Base-by-base conservation (phyloP, 2,797 vertebrate species). In the Propithecus deckenii region DNA sequence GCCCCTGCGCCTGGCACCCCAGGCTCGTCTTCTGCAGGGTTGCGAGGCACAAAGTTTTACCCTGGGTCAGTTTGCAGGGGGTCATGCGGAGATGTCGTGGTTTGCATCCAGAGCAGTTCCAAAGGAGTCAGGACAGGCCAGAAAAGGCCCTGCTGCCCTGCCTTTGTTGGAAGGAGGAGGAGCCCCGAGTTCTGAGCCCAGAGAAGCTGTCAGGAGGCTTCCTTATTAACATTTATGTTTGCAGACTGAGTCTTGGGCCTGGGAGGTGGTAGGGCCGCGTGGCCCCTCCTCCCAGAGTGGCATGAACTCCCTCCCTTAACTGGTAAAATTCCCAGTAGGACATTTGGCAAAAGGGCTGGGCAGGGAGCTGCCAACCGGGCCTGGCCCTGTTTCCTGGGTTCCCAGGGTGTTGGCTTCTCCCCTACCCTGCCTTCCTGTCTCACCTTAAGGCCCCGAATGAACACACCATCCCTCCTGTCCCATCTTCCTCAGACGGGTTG, bases 281-380 rank as follows among this genome's bases (percentile, higher is more conserved):
- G 92, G 81, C 61, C 61, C 50, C 59, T 87, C 67, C 79, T 74
- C 71, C 86, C 67, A 72, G 72, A 74, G 59, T 95, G 71, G 79
- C 80, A 25, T 95, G 95, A 52, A n/a, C 80, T 90, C 43, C 0
- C 87, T 84, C 61, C 0, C 79, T 81, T 91, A 59, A 13, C 59
- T 95, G 96, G 94, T 97, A 95, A 79, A 89, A 98, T 97, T 98
- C 97, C 96, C 96, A 96, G 2, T 97, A 86, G 96, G 93, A 93
- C 35, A 96, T 95, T 96, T 97, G 96, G 18, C 95, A 86, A 63
- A 98, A 91, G 87, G 97, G 86, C 87, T 92, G 4, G 6, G 3
- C 30, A 20, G 30, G 81, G 67, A 4, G 69, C 95, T 97, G 61
- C 88, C 91, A 52, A 95, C 52, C 81, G 1, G 87, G 75, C 90